Base-by-base conservation (phyloP, 2,113 vertebrate species). In the Thymallus thymallus region DNA sequence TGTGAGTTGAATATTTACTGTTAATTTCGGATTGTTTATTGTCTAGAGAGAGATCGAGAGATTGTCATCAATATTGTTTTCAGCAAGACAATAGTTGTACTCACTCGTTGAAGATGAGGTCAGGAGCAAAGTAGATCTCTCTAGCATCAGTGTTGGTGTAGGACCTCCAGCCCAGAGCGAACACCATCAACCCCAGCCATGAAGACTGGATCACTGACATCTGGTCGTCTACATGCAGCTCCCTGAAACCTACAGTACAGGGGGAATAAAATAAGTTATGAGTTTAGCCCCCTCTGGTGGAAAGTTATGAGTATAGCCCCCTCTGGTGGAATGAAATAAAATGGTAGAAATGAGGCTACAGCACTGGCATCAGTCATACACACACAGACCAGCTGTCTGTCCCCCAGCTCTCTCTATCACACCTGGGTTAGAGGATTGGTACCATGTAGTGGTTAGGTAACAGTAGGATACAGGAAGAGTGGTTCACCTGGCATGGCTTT, bases 161-260 rank as follows among this genome's bases (percentile, higher is more conserved):
- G 72, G 96, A 98, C 71, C 97, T 92, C 97, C 97, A 99, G 0
- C 96, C 96, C 93, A 99, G 90, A 10, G 96, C 97, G 24, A 98
- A 98, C 77, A 98, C 95, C 97, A 99, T 98, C 20, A 98, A 93
- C 5, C 95, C 96, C 96, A 99, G 98, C 97, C 97, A 99, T 0
- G 97, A 98, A 78, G 97, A 93, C 88, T 99, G 97, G 86, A 99
- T 99, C 81, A 97, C 91, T 3, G 95, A 94, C 97, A 99, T 97
- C 92, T 98, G 97, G 86, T 99, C 97, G 10, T 97, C 95, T 88
- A 99, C 92, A 0, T 98, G 95, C 76, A 99, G 90, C 79, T 97
- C 95, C 58, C 94, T 92, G 88, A 99, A 99, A 23, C 96, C 97
- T 99, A 72, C 9, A 2, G 5, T 55, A 9, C 51, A n/a, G 68